Conservation (phyloP, 2,888 invertebrate species). For the Labia minor region DNA sequence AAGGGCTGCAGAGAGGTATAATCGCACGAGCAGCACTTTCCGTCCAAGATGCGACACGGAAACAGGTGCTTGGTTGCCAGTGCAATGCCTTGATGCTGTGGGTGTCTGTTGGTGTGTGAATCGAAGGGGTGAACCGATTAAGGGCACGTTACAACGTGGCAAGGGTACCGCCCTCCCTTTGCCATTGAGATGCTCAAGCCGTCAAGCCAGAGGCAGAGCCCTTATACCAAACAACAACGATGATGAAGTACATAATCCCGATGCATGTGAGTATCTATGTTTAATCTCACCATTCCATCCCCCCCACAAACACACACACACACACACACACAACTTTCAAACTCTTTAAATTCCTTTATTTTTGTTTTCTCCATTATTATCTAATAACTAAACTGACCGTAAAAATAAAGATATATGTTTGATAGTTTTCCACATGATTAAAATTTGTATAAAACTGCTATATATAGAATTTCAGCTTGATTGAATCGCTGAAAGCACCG, state of each 20-base stretch:
- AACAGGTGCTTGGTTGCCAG: conserved; percentile 66
- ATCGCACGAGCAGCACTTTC: conserved; percentile 53
- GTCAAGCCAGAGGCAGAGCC: conserved; percentile 55
- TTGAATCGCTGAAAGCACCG: too few relatives aligned
- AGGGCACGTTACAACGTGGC: conserved; percentile 67
- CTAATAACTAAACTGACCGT: too few relatives aligned
- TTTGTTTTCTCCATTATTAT: too few relatives aligned
- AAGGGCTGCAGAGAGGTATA: conserved; percentile 56
- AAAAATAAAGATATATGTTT: too few relatives aligned
- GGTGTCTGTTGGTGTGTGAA: conserved; percentile 84
- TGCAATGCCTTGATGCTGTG: conserved; percentile 65
- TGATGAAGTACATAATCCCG: conserved; percentile 4
- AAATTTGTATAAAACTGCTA: too few relatives aligned
- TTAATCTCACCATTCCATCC: too few relatives aligned
- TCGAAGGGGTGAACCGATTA: conserved; percentile 66
- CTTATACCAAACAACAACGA: background rate
- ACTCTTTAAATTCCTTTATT: too few relatives aligned
- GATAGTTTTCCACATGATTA: too few relatives aligned
- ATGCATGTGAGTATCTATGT: background rate
- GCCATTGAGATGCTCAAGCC: conserved; percentile 66
- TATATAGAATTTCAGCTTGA: too few relatives aligned
- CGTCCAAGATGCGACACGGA: conserved; percentile 61
- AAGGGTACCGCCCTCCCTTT: conserved; percentile 30
- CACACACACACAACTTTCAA: too few relatives aligned
- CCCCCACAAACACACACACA: too few relatives aligned